phyloP scores from a whole-genome alignment of 2,888 invertebrate species.

The Acanthacorydalis orientalis region DNA sequence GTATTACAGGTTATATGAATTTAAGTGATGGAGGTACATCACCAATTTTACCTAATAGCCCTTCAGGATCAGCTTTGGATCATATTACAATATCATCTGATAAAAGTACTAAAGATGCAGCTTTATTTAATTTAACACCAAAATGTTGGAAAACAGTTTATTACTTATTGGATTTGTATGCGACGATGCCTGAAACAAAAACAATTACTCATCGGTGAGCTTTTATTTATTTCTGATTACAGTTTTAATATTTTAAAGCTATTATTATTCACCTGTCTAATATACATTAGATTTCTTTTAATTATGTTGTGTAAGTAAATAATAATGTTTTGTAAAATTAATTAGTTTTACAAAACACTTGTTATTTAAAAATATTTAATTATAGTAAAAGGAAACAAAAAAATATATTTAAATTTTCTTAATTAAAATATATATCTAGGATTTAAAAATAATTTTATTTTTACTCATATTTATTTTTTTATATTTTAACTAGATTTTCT shows the following conservation, averaged over 20 bases:
- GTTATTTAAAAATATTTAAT: too few species aligned
- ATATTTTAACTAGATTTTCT: constrained; percentile 35
- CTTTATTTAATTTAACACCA: constrained; percentile 34
- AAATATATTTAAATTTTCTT: too few species aligned
- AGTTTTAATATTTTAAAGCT: too few species aligned
- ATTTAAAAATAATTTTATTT: too few species aligned
- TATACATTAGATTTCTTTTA: constrained; percentile 7
- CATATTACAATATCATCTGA: constrained; percentile 32
- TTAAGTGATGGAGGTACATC: constrained; percentile 57
- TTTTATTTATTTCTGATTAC: background rate
- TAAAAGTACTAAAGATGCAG: constrained; percentile 23
- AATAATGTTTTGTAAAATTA: too few species aligned
- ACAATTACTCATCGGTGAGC: constrained; percentile 59
- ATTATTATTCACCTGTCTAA: too few species aligned
- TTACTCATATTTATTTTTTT: constrained; percentile 9
- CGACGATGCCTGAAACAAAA: constrained; percentile 88
- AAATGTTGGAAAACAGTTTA: constrained; percentile 92
- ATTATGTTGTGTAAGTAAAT: too few species aligned
- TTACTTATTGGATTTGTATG: constrained; percentile 79
- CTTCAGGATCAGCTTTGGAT: constrained; percentile 37
- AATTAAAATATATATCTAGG: too few species aligned
- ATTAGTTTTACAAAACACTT: too few species aligned
- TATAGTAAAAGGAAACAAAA: too few species aligned
- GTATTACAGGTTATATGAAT: constrained; percentile 52
- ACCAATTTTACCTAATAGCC: constrained; percentile 47